phyloP scores from a whole-genome alignment of 1,140 invertebrate species.

The Drosophila sp. region DNA sequence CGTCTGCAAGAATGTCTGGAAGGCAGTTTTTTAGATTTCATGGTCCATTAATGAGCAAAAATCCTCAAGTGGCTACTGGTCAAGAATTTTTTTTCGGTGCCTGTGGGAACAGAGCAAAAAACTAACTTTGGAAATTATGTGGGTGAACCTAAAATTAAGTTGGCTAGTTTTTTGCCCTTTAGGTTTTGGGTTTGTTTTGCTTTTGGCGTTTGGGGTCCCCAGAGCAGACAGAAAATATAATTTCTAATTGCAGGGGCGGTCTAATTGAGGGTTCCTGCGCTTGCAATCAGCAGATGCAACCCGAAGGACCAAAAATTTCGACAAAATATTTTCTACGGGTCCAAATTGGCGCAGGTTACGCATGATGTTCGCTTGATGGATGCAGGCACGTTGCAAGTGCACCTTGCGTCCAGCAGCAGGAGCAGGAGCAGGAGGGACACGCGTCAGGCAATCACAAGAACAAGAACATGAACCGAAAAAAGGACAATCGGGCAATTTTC shows the following conservation, averaged over 20 bases:
- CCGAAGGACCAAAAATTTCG: slow-evolving; percentile 19
- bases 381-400: slow-evolving; percentile 69
- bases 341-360: slow-evolving; percentile 78
- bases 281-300: slow-evolving; percentile 79
- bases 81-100: slow-evolving; percentile 40
- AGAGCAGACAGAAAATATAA: slow-evolving; percentile 35
- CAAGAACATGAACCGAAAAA: slow-evolving; percentile 7
- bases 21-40: slow-evolving; percentile 71
- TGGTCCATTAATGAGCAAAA: slow-evolving; percentile 67
- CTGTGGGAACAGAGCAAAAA: slow-evolving; percentile 56
- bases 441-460: slow-evolving; percentile 30
- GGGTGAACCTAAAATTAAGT: slow-evolving; percentile 58
- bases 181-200: background rate
- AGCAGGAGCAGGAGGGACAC: slow-evolving; percentile 39
- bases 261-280: slow-evolving; percentile 70
- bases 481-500: slow-evolving; percentile 61
- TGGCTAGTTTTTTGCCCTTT: slow-evolving; percentile 30
- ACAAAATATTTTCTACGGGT: slow-evolving; percentile 44
- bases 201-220: slow-evolving; percentile 18
- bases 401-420: slow-evolving; percentile 32
- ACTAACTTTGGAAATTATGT: slow-evolving; percentile 32
- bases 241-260: slow-evolving; percentile 80
- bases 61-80: slow-evolving; percentile 27
- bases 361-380: slow-evolving; percentile 64
- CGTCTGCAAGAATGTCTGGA: slow-evolving; percentile 60